Base-by-base conservation (phyloP, 1,140 invertebrate genomes). In the Caenorhabditis latens region DNA sequence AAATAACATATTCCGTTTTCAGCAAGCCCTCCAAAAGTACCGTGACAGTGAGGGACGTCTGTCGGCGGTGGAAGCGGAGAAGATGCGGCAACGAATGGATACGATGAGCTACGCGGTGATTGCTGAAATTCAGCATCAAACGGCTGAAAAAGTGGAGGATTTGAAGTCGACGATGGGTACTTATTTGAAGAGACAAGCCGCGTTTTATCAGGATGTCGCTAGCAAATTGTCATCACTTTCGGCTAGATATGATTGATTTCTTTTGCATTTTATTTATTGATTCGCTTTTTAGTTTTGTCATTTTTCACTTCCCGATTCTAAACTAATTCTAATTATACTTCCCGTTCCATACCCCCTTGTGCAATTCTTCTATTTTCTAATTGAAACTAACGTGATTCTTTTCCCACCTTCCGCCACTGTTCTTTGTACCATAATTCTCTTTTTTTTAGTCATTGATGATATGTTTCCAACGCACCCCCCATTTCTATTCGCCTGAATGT, bases 61-160 rank as follows among this genome's bases (percentile, higher is more conserved):
- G 94, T 95, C 95, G 90, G 94, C 95, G 84, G 93, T 94, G 65
- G 96, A 97, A 90, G 93, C 97, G 57, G 95, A 95, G 75, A 95
- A 96, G 90, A 95, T 98, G 7, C 94, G 95, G 84, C 94, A 95
- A 89, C 94, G 96, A 89, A 96, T 96, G 0, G 97, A 98, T 93
- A 94, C 96, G 11, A 95, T 98, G 90, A 97, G 96, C 0, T 98
- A 97, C 92, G 95, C 96, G 1, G 94, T 97, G 57, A 94, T 98
- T 91, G 97, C 97, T 46, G 97, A 99, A 94, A 95, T 98, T 86
- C 95, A 95, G 90, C 96, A 99, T 93, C 98, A 99, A 91, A 96
- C 97, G 91, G 92, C 94, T 21, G 96, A 98, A 91, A 88, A 88
- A 65, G 87, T 88, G 43, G 94, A 94, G n/a, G 96, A 98, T 93